Evolutionary conservation across 2,797 vertebrate genomes (phyloP).

Genomic region (Rhinichthys osculus): DNA sequence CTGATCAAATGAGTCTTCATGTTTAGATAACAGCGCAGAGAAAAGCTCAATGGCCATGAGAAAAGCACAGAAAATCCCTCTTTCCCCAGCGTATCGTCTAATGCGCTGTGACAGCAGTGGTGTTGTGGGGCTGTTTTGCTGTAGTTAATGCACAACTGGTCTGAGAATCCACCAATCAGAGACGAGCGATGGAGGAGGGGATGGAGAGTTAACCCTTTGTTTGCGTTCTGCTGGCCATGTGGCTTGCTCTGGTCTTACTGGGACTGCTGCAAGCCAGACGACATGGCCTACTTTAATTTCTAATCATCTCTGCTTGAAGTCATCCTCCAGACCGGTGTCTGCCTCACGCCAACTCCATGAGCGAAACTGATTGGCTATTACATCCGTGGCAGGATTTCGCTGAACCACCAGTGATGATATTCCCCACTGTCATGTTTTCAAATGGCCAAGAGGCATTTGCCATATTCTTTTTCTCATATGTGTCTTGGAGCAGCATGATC

Average conservation of each 20-base stretch:
- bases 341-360: conserved; percentile 21
- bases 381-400: neutral
- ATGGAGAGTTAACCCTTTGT: conserved; percentile 71
- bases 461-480: conserved; percentile 13
- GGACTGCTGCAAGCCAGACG: conserved; percentile 65
- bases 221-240: conserved; percentile 71
- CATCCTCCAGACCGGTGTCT: conserved; percentile 65
- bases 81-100: conserved; percentile 54
- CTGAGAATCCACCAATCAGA: conserved; percentile 73
- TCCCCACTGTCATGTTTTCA: conserved; percentile 29
- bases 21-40: neutral
- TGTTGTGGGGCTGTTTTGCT: conserved; percentile 72
- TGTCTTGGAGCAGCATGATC: neutral
- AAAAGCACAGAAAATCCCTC: conserved; percentile 15
- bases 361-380: conserved; percentile 31
- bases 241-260: conserved; percentile 70
- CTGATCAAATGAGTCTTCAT: neutral
- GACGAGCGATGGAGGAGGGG: conserved; percentile 64
- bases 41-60: neutral
- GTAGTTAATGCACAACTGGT: conserved; percentile 72
- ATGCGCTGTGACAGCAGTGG: conserved; percentile 76
- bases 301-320: conserved; percentile 75
- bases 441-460: conserved; percentile 22
- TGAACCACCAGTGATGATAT: conserved; percentile 38
- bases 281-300: conserved; percentile 79